Base-by-base conservation (phyloP, 1,140 invertebrate genomes). In the Danaus melanippus region DNA sequence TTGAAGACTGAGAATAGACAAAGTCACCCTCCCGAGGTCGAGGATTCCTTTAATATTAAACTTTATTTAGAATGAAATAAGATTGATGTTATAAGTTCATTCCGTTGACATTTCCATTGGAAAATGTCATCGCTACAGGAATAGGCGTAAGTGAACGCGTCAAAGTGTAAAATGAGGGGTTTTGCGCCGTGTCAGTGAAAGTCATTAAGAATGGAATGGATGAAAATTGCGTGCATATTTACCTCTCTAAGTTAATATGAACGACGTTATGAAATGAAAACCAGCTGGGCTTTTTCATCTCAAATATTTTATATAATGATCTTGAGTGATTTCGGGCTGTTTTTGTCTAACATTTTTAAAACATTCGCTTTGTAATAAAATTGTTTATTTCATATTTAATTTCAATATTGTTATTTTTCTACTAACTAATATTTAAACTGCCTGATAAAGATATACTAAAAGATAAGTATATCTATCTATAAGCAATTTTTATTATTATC, bases 141-240 rank as follows among this genome's bases (percentile, higher is more conserved):
- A 79, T 76, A 83, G 73, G 69, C 71, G 73, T 81, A 84, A 86
- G 81, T 83, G 79, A 84, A 86, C 77, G 84, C 84, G 84, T 84
- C 81, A 86, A 86, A 86, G 84, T 86, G 84, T 84, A 86, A 86
- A 86, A 86, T 84, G 84, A 84, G 84, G 81, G 83, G 79, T 82
- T 84, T 86, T 74, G 72, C 78, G 75, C 68, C 76, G 76, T 80
- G 81, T 81, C 84, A 84, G 77, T 76, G 79, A 84, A 83, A 86
- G 81, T 86, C 81, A 86, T 86, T 86, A 86, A 73, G 76, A 83
- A 72, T 64, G 79, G 78, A 84, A 86, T 84, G 77, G 77, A 82
- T 86, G 80, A 78, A 78, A 86, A 86, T 84, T 82, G 81, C 80
- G 75, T 78, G 78, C 76, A 84, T 84, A 84, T 83, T 84, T 84